Percentiles rank a stretch among this genome's conserved stretches.
Conservation (phyloP, 2,797 vertebrate species). For the Sebastiscus tertius region DNA sequence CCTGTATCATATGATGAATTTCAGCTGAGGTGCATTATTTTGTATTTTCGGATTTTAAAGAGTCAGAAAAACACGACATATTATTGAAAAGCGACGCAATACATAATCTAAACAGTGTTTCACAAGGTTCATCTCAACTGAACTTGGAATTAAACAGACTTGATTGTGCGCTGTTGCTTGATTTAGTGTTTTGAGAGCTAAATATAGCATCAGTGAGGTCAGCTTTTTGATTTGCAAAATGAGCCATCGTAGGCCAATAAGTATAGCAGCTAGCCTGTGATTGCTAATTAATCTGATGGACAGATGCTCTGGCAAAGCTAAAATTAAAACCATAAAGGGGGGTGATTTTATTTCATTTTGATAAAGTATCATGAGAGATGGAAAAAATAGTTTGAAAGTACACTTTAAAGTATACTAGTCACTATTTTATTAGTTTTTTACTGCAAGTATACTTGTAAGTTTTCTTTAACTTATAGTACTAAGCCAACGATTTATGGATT, state of each 20-base stretch:
- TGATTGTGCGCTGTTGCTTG: neutral
- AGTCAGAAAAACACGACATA: neutral
- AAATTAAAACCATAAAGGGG: neutral
- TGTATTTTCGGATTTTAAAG: neutral
- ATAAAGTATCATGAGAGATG: neutral
- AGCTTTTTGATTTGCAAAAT: slow-evolving; percentile 4
- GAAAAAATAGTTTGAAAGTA: no score
- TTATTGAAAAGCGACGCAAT: neutral
- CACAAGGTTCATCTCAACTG: neutral
- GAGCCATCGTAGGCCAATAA: neutral
- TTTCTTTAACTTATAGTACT: no score
- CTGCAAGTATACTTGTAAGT: no score
- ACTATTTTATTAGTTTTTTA: no score
- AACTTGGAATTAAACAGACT: neutral
- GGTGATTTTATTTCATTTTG: neutral
- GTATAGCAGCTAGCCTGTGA: neutral
- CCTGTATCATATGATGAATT: slow-evolving; percentile 46
- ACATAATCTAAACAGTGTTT: neutral
- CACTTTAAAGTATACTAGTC: no score
- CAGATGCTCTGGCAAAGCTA: neutral
- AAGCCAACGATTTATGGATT: no score
- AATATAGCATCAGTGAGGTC: neutral
- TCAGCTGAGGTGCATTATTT: slow-evolving; percentile 41
- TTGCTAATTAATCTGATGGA: neutral
- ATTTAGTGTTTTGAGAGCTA: neutral